Base-by-base conservation (phyloP, 2,113 vertebrate species). In the Paradoxurus hermaphroditus region DNA sequence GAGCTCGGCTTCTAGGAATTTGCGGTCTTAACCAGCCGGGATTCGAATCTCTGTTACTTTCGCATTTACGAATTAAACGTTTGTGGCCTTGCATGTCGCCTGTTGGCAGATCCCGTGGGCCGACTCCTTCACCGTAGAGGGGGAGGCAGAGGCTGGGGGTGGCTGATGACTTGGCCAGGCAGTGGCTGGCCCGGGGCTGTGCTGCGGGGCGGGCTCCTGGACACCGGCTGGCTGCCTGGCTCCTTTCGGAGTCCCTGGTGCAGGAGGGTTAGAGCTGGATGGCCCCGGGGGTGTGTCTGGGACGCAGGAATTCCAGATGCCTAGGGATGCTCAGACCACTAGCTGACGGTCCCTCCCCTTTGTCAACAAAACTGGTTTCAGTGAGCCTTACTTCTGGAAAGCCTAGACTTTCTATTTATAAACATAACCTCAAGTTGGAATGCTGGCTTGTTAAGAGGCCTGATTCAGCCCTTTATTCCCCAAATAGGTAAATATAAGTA, bases 381-480 rank as follows among this genome's bases (percentile, higher is more conserved):
- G 29, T 3, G 63, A 86, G 89, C 86, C 53, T 78, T 23, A 0
- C 39, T 53, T 96, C 81, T 96, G 91, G 93, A 97, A 94, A 94
- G 92, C 68, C 75, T 65, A 21, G 73, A 25, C 75, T 92, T 84
- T 84, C 96, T 96, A 92, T 97, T 96, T 96, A 94, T 97, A 97
- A 88, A 92, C 44, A 72, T 10, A 90, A 92, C 88, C 93, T 91
- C 97, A 91, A 90, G 86, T 29, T 78, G 88, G 75, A 90, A 96
- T 75, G 67, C 41, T 97, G 83, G 77, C 91, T 78, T n/a, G 46
- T 46, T n/a, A 46, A 65, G 89, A 85, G 51, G 46, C 94, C 96
- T 97, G 97, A 95, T 72, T 96, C 95, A 97, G 97, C 96, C 86
- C 65, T 91, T 97, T 96, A 81, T 68, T 91, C 88, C 88, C 86